These are phyloP conservation scores for Branchellion lobata DNA, from an alignment of 2,888 invertebrate species.

Conservation along the genomic window DNA sequence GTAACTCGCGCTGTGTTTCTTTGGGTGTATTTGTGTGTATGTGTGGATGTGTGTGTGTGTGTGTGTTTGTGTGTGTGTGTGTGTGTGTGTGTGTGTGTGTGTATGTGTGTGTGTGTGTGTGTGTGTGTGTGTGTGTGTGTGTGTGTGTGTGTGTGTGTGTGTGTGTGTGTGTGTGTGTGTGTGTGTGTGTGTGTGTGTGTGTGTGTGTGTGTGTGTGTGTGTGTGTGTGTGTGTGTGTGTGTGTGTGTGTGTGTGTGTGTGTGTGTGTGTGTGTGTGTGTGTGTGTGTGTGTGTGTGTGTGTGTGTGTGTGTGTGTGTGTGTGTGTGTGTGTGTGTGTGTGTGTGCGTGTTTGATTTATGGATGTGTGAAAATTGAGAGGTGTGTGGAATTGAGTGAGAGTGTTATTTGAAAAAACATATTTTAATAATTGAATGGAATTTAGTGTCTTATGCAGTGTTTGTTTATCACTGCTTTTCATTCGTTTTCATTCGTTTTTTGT, in stretches of 20 bases:
- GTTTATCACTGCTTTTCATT: too few species aligned
- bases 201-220: too few species aligned
- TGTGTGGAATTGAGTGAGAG: background rate
- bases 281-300: background rate
- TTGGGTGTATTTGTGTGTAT: background rate
- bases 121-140: background rate
- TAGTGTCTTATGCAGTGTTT: too few species aligned
- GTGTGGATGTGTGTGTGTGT: too few species aligned
- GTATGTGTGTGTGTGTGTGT: background rate
- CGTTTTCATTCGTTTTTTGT: too few species aligned
- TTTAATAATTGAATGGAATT: too few species aligned
- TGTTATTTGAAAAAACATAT: too few species aligned
- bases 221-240: background rate
- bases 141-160: background rate
- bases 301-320: background rate
- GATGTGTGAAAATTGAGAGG: too few species aligned
- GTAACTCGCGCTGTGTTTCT: background rate
- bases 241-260: background rate
- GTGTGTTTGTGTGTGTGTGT: background rate
- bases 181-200: background rate
- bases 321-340: background rate
- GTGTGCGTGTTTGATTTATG: too few species aligned
- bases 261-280: background rate
- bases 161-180: background rate
- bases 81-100: background rate